These are phyloP conservation scores for Ischnura elegans DNA, from an alignment of 2,888 invertebrate genomes.

Conservation along the genomic window DNA sequence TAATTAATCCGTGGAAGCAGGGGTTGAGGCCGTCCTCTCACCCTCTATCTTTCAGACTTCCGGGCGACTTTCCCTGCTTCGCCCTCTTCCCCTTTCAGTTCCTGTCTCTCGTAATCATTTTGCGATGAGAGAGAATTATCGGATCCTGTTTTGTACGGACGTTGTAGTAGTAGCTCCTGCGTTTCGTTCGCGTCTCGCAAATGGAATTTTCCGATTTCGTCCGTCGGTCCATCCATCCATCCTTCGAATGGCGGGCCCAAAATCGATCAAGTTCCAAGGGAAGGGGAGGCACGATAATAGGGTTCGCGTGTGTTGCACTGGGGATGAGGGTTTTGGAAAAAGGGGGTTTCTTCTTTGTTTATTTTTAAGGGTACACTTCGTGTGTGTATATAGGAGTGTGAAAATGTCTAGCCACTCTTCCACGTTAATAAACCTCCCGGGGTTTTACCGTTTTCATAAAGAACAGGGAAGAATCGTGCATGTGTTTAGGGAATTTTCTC, in stretches of 20 bases:
- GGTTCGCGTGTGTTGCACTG: neutral
- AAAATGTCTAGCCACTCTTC: too few relatives aligned
- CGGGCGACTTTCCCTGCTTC: neutral
- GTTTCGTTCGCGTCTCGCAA: constrained; percentile 38
- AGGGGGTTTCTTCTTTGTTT: neutral
- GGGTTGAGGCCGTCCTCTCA: neutral
- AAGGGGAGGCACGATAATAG: neutral
- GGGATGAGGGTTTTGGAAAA: neutral
- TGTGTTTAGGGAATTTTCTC: too few relatives aligned
- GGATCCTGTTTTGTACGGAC: constrained; percentile 10
- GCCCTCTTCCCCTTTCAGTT: neutral
- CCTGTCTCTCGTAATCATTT: neutral
- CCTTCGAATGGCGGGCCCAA: neutral
- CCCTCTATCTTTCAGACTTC: neutral
- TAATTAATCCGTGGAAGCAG: neutral
- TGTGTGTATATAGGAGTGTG: too few relatives aligned
- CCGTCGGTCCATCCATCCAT: neutral
- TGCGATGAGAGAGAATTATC: constrained; percentile 38
- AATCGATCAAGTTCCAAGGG: neutral
- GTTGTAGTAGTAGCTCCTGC: too few relatives aligned
- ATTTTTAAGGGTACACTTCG: too few relatives aligned
- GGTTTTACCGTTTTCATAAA: too few relatives aligned
- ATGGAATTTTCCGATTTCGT: constrained; percentile 29
- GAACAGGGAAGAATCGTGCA: too few relatives aligned
- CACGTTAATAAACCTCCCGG: too few relatives aligned